Percentiles rank a stretch among this genome's conserved stretches.
phyloP scores from a whole-genome alignment of 2,797 vertebrate genomes.

The Coilia nasus region DNA sequence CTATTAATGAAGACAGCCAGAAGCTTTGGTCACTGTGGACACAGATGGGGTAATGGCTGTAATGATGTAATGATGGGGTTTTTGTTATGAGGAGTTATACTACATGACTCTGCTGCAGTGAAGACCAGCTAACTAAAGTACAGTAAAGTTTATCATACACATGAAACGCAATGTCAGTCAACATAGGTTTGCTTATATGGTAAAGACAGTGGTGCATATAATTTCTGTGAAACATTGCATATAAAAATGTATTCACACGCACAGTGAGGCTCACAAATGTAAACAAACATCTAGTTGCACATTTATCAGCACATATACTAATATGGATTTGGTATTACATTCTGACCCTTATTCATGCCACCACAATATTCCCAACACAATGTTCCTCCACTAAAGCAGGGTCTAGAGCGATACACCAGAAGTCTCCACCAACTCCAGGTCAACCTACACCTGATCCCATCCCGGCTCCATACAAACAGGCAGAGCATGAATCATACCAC shows the following conservation, averaged over 20 bases:
- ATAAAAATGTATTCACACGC: background rate
- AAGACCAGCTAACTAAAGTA: background rate
- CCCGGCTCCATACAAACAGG: background rate
- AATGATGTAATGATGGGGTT: background rate
- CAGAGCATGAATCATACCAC: background rate
- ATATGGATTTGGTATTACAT: background rate
- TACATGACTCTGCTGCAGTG: background rate
- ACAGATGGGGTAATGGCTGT: background rate
- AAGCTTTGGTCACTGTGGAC: background rate
- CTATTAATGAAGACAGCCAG: background rate
- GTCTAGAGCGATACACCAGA: background rate
- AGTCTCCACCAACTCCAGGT: background rate
- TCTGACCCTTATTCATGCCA: background rate
- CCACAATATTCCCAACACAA: background rate
- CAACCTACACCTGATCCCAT: background rate
- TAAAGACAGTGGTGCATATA: background rate
- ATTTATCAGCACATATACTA: too few species aligned
- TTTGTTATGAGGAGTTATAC: background rate
- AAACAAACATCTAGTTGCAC: background rate
- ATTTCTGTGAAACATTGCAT: too few species aligned
- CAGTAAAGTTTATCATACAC: background rate
- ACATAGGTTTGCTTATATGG: background rate
- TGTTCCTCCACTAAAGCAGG: background rate
- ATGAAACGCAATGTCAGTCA: background rate
- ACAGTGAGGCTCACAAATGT: background rate